A percentile compares a stretch with the other conserved stretches of the same genome.
Conservation (phyloP, 1,140 invertebrate species). For the Mactra quadrangularis region DNA sequence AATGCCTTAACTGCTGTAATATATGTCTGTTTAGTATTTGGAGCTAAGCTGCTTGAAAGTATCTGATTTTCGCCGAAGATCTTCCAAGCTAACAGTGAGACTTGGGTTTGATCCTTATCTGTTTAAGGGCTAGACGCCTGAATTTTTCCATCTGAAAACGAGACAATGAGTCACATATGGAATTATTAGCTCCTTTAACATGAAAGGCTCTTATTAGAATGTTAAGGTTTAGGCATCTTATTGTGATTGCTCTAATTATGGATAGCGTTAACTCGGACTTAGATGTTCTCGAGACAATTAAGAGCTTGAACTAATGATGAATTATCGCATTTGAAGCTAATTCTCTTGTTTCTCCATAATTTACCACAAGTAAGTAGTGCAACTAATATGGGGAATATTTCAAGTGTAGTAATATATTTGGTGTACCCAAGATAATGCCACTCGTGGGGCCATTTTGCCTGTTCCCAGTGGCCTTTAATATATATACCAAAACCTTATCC, state of each 20-base stretch:
- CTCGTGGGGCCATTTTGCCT: slow-evolving; percentile 29
- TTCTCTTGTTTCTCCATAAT: slow-evolving; percentile 48
- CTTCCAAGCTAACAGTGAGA: slow-evolving; percentile 18
- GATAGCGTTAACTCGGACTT: slow-evolving; percentile 35
- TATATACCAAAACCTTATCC: slow-evolving; percentile 50
- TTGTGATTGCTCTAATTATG: slow-evolving; percentile 18
- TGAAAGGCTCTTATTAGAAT: slow-evolving; percentile 57
- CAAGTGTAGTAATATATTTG: slow-evolving; percentile 59
- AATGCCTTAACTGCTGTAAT: slow-evolving; percentile 8
- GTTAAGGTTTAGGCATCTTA: slow-evolving; percentile 50
- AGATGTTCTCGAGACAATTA: slow-evolving; percentile 55
- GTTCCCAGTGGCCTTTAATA: slow-evolving; percentile 44
- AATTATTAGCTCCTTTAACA: slow-evolving; percentile 39
- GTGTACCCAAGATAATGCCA: slow-evolving; percentile 38
- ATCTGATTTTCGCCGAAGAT: slow-evolving; percentile 18
- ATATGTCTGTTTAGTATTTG: slow-evolving; percentile 20
- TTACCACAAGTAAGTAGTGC: slow-evolving; percentile 37
- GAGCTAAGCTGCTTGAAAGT: slow-evolving; percentile 1
- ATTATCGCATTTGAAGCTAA: slow-evolving; percentile 50
- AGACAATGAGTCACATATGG: slow-evolving; percentile 58
- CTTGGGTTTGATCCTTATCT: background rate
- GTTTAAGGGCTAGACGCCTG: background rate
- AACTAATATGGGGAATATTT: slow-evolving; percentile 62
- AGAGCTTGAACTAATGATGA: slow-evolving; percentile 42
- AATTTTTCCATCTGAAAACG: slow-evolving; percentile 58